Evolutionary conservation across 92 coral and sea anemone genomes (phyloP), one percentile per base, ranked within the genome.

Genomic region (Montipora capitata): DNA sequence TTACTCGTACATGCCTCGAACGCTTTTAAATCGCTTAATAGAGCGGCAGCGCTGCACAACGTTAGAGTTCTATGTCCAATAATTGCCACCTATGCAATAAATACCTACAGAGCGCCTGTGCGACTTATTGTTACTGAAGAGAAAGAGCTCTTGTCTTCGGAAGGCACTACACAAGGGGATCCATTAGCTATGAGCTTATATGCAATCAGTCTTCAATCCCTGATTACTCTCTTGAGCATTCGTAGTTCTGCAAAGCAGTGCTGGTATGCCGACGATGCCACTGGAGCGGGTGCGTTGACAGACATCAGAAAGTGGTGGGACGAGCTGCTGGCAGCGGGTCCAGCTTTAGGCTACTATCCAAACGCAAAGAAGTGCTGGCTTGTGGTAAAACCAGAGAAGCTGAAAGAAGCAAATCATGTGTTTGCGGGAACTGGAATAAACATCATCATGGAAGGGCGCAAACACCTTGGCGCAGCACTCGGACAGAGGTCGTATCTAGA

Each of bases 271-370:
- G 27, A 63, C 39, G 41, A 63, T 18, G 68, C 68, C 18, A 80
- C 48, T 7, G 86, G 79, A n/a, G 80, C 86, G 9, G 88, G 92
- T 18, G 42, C 90, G 15, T 15, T 88, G 20, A 38, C 42, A 42
- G 78, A 89, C 14, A 35, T 93, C 59, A 93, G 62, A 68, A 73
- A 69, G 38, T 86, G 94, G 92, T 82, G 94, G 93, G 91, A 84
- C 1, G 78, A 11, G 20, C 54, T 78, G 72, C 35, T 54, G 43
- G 91, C 48, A 14, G 44, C 66, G 41, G 93, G 93, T 7, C 90
- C 90, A 3, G 61, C 59, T 9, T 11, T 81, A 18, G 86, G 93
- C 39, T 90, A 89, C 62, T 83, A 72, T 45, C 89, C 89, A 4
- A 89, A 78, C 14, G 89, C 83, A 12, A 66, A 89, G 65, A 89